Evolutionary conservation across 1,140 invertebrate genomes (phyloP).

Genomic region (Drosophila teissieri): DNA sequence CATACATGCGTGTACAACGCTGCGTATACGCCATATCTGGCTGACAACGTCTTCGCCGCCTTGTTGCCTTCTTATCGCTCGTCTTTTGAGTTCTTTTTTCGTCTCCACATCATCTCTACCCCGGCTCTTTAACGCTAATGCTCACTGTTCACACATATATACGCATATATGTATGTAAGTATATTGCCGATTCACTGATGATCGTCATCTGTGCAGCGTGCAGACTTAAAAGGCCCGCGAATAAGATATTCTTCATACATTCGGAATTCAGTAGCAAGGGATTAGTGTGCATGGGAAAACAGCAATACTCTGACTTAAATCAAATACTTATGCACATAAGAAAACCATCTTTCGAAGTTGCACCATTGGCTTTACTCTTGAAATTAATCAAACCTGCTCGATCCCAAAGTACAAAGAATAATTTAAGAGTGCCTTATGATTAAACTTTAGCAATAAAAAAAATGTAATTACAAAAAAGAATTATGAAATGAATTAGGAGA

Average conservation of each 20-base stretch:
- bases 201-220: conserved; percentile 47
- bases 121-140: conserved; percentile 27
- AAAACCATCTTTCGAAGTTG: neutral
- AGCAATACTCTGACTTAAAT: neutral
- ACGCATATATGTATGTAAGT: conserved; percentile 6
- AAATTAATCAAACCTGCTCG: neutral
- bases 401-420: neutral
- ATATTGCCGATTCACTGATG: conserved; percentile 16
- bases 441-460: too few species aligned
- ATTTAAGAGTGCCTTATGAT: too few species aligned
- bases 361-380: neutral
- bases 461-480: too few species aligned
- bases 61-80: conserved; percentile 55
- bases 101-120: neutral
- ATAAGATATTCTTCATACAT: conserved; percentile 5
- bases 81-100: conserved; percentile 22
- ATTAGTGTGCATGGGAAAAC: conserved; percentile 12
- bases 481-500: too few species aligned
- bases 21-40: conserved; percentile 73
- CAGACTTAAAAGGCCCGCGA: conserved; percentile 3
- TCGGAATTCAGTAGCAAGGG: conserved; percentile 28
- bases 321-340: too few species aligned
- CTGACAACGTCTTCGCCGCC: conserved; percentile 39
- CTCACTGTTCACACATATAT: conserved; percentile 5
- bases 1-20: conserved; percentile 47